Percentiles rank a stretch among this genome's conserved stretches.
These are phyloP conservation scores for Laspeyria flexula DNA, from an alignment of 2,888 invertebrate genomes.

Conservation along the genomic window DNA sequence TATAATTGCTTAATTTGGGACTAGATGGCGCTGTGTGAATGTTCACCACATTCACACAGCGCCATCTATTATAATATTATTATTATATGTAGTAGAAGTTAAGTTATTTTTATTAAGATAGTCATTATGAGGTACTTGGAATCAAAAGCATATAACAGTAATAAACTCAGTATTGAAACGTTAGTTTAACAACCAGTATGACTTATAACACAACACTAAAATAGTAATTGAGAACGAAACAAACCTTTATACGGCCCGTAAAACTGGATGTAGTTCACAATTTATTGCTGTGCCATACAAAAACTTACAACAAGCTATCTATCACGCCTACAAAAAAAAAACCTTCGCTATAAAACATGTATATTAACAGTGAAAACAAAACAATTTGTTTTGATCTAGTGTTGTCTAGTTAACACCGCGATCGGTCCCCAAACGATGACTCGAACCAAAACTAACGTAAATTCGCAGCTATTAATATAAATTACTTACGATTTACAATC, in stretches of 20 bases:
- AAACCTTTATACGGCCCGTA: slow-evolving; percentile 6
- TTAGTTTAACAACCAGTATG: not conserved
- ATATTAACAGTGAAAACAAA: slow-evolving; percentile 47
- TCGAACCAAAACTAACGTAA: slow-evolving; percentile 75
- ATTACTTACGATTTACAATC: slow-evolving; percentile 80
- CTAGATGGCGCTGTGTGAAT: too few species aligned
- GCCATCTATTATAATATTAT: too few species aligned
- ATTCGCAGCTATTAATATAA: slow-evolving; percentile 80
- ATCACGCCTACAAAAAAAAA: slow-evolving; percentile 14
- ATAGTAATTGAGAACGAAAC: slow-evolving; percentile 8
- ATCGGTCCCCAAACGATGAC: slow-evolving; percentile 74
- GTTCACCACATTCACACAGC: too few species aligned
- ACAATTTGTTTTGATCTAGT: slow-evolving; percentile 63
- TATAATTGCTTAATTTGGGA: too few species aligned
- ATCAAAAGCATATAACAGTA: too few species aligned
- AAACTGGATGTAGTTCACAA: slow-evolving; percentile 8
- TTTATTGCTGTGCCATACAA: slow-evolving; percentile 9
- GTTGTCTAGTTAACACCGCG: slow-evolving; percentile 62
- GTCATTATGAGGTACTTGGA: too few species aligned
- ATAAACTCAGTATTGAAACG: not conserved
- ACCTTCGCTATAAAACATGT: slow-evolving; percentile 16
- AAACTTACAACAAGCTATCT: slow-evolving; percentile 12
- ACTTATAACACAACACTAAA: slow-evolving; percentile 1
- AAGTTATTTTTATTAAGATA: too few species aligned
- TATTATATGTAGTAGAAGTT: too few species aligned